A percentile compares a stretch with the other conserved stretches of the same genome.
phyloP scores from a whole-genome alignment of 2,113 vertebrate genomes.

The Macrotis lagotis region DNA sequence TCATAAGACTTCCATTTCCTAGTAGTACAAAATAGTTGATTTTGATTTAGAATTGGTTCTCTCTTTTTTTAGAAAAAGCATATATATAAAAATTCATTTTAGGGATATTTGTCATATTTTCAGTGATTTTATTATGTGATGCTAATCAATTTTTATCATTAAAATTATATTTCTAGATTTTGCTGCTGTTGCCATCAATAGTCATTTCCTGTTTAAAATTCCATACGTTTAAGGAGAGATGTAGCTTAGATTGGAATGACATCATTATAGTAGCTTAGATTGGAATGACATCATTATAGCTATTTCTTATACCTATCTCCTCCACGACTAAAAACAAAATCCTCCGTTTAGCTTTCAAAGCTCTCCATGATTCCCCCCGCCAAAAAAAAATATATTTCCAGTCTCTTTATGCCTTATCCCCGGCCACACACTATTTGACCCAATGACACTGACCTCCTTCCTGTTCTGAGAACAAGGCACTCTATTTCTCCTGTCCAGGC shows the following conservation, averaged over 20 bases:
- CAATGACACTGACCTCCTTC: background rate
- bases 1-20: constrained; percentile 36
- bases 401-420: background rate
- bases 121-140: background rate
- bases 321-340: background rate
- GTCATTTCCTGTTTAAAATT: constrained; percentile 17
- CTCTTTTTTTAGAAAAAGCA: background rate
- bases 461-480: background rate
- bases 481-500: background rate
- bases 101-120: constrained; percentile 25
- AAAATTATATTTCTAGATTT: background rate
- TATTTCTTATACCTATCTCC: background rate
- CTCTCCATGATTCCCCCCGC: background rate
- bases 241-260: background rate
- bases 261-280: constrained; percentile 20
- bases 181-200: constrained; percentile 3
- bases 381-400: no score
- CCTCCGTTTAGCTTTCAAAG: background rate
- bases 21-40: background rate
- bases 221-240: constrained; percentile 4
- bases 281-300: constrained; percentile 24
- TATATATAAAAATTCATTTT: background rate
- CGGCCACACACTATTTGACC: background rate
- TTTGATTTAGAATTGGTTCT: constrained; percentile 5
- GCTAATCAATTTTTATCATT: background rate